These are phyloP conservation scores for Tinamus major DNA, from an alignment of 2,797 vertebrate genomes.

Conservation along the genomic window DNA sequence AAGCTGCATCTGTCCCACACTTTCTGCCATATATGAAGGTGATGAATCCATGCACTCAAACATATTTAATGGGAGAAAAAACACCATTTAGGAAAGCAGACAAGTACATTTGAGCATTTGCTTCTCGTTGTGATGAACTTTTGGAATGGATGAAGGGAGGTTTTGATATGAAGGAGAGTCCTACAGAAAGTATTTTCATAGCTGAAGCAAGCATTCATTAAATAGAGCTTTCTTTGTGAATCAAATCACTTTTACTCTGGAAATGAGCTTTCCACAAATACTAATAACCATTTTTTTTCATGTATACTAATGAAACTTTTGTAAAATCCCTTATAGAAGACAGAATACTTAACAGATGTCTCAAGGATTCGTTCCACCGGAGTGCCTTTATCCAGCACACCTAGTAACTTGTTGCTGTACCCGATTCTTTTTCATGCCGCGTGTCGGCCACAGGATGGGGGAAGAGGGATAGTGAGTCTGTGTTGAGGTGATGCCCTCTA, in stretches of 20 bases:
- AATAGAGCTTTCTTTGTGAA: background rate
- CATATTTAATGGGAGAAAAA: background rate
- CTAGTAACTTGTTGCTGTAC: background rate
- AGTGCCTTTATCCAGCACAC: too few relatives aligned
- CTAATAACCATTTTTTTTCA: background rate
- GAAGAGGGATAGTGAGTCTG: too few relatives aligned
- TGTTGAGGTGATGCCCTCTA: background rate
- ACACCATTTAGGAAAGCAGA: too few relatives aligned
- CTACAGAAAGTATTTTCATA: background rate
- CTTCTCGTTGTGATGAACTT: background rate
- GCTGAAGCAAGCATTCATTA: background rate
- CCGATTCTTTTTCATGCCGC: background rate
- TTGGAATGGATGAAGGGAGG: background rate
- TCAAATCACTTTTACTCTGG: background rate
- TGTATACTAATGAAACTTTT: background rate
- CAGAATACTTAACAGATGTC: too few relatives aligned
- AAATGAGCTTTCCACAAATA: background rate
- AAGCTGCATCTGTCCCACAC: background rate
- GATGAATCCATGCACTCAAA: rapidly evolving
- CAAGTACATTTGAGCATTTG: rapidly evolving
- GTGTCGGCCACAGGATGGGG: background rate
- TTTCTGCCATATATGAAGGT: background rate
- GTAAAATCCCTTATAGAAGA: background rate
- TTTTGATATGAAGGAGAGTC: background rate
- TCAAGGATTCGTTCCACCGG: too few relatives aligned